Evolutionary conservation across 1,140 invertebrate species (phyloP), one percentile per base, ranked within the genome.

Genomic region (Muscidifurax raptorellus): DNA sequence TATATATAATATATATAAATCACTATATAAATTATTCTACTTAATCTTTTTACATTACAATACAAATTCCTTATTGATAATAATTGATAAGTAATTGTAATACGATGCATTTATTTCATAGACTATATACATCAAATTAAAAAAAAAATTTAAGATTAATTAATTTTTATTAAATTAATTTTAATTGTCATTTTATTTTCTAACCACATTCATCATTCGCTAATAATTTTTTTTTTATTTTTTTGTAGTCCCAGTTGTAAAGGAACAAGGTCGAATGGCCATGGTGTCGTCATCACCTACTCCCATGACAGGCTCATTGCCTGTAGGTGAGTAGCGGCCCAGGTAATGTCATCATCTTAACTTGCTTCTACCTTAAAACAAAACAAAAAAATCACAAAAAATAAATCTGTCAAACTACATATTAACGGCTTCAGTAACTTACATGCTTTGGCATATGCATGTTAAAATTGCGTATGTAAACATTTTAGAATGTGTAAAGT

Each of bases 221-320:
- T 66, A 27, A 18, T 13, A 74, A 72, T 32, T 59, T 77, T 69
- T 77, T 36, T 83, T 72, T 40, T 69, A 30, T 81, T 83, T 75
- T 84, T 82, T 94, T 95, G 78, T 94, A 98, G 97, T 96, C 95
- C 97, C 97, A 86, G 96, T 98, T 93, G 96, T 98, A 88, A 98
- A 98, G 94, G 97, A 98, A 91, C 96, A 97, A 93, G 96, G 95
- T 88, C 94, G 95, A 91, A 94, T 96, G 94, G 94, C 94, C 86
- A 93, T 94, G 91, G 93, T 94, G 85, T 94, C 94, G 86, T 94
- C 94, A 88, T 96, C 96, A 90, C 96, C 96, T 93, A 96, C 96
- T 93, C 95, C 95, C 89, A 93, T 95, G 90, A 93, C 95, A 92
- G 94, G 94, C 92, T 93, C 94, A 91, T 93, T 95, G 93, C 94